Evolutionary conservation across 2,888 invertebrate genomes (phyloP), one percentile per base, ranked within the genome.

Genomic region (Cataglyphis altisquamis): DNA sequence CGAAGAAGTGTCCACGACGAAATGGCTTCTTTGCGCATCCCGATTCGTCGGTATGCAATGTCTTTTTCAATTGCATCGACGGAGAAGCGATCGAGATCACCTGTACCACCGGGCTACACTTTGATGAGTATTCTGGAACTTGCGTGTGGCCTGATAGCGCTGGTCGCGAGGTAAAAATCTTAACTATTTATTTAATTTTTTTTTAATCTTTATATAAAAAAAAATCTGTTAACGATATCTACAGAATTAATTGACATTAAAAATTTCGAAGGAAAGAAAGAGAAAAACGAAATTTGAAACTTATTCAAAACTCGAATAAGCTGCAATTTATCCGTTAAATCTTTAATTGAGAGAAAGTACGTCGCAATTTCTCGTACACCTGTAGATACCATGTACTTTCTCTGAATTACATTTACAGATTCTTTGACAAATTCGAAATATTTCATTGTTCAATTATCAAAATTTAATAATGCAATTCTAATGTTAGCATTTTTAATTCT

Each of bases 11-110:
- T 94, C 98, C 98, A 29, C 96, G 98, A 87, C 96, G 97, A 91
- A 98, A 98, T 95, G 98, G 98, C 67, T 98, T 98, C 97, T 98
- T 98, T 95, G 97, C 98, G 60, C 98, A 98, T 95, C 98, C 98
- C 10, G 98, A 98, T 92, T 96, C 97, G 0, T 93, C 97, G 6
- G 96, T 97, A 21, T 98, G 98, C 95, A 97, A 98, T 94, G 95
- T 97, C 88, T 98, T 98, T 96, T 98, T 96, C 96, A 98, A 98
- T 95, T 98, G 98, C 94, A 98, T 98, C 92, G 97, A 98, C 88
- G 98, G 98, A 74, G 97, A 97, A 41, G 96, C 97, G 73, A 97
- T 96, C 75, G 97, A 98, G 94, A 97, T 97, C 92, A 97, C 96
- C 90, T 98, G 98, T 94, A 98, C 98, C n/a, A 96, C 97, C 87